phyloP scores from a whole-genome alignment of 2,113 vertebrate species.

The Zosterops hypoxanthus region DNA sequence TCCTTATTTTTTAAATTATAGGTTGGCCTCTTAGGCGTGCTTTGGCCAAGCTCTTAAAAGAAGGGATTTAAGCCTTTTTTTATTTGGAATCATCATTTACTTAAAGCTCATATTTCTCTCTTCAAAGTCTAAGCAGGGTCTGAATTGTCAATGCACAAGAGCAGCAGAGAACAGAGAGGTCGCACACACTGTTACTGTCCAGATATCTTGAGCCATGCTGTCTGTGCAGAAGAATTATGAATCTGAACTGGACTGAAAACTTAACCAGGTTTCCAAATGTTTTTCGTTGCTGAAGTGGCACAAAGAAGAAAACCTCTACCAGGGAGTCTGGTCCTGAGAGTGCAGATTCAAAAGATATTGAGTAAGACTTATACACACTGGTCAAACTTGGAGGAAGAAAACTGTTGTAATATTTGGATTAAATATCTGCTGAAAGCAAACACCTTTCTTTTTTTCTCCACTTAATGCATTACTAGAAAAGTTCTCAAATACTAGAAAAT shows the following conservation, averaged over 20 bases:
- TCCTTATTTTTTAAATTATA: constrained; percentile 61
- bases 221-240: neutral
- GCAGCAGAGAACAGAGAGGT: neutral
- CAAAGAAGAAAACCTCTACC: neutral
- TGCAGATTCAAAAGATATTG: neutral
- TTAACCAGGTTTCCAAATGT: neutral
- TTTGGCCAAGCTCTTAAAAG: constrained; percentile 39
- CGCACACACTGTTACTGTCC: neutral
- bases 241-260: neutral
- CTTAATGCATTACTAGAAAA: neutral
- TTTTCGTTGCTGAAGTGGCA: neutral
- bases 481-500: neutral
- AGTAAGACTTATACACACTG: neutral
- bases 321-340: neutral
- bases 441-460: neutral
- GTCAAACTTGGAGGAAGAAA: neutral
- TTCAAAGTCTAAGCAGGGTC: neutral
- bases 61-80: neutral
- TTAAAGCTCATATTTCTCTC: neutral
- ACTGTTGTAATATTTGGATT: neutral
- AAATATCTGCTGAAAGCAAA: neutral
- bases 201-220: neutral
- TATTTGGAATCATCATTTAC: constrained; percentile 7
- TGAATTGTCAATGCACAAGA: neutral
- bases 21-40: neutral